Evolutionary conservation across 2,888 invertebrate genomes (phyloP).

Genomic region (Seira sanloemensis): DNA sequence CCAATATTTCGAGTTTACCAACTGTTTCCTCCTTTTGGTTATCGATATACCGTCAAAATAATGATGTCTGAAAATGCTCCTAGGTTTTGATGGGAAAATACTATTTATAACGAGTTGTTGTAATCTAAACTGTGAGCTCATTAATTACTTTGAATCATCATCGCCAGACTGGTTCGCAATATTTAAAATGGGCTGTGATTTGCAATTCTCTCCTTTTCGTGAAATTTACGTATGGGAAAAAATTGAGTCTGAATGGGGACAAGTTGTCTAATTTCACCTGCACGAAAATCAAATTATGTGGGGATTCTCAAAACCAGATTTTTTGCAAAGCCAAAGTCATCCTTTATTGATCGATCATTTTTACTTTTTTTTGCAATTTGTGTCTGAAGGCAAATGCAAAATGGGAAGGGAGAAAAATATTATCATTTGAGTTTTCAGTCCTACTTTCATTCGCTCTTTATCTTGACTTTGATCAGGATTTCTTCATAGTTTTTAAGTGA

Average conservation of each 20-base stretch:
- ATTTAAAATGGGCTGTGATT: too few species aligned
- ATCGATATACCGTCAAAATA: too few species aligned
- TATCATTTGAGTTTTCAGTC: too few species aligned
- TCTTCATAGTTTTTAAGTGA: too few species aligned
- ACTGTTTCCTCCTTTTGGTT: too few species aligned
- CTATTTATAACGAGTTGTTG: background rate
- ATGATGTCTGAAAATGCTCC: too few species aligned
- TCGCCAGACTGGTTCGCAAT: background rate
- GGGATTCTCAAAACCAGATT: background rate
- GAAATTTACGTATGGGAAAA: background rate
- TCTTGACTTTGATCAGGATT: too few species aligned
- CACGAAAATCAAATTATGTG: background rate
- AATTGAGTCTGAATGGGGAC: background rate
- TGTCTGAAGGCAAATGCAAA: too few species aligned
- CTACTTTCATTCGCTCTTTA: too few species aligned
- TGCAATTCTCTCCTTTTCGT: background rate
- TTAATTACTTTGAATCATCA: background rate
- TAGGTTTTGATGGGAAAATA: too few species aligned
- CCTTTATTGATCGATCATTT: slow-evolving; percentile 16
- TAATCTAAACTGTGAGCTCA: background rate
- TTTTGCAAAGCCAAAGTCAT: slow-evolving; percentile 3
- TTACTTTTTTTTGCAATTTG: slow-evolving; percentile 6
- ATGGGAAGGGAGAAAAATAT: too few species aligned
- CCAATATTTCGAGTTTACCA: too few species aligned
- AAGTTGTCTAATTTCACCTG: background rate